These are phyloP conservation scores for Microdon myrmicae DNA, from an alignment of 2,888 invertebrate genomes.

Conservation along the genomic window DNA sequence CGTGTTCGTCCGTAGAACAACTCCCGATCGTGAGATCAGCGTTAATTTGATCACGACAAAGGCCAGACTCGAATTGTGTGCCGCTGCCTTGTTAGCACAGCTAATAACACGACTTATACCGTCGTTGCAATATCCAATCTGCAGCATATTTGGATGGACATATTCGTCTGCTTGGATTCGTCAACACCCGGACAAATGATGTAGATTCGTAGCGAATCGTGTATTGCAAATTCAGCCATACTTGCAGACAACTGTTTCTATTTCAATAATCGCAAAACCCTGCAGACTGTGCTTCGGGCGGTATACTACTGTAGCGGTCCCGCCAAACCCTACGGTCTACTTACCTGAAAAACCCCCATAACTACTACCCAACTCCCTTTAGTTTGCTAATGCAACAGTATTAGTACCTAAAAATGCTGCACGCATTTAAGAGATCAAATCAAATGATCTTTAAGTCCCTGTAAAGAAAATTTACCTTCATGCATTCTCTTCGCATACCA, in stretches of 20 bases:
- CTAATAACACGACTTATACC: not conserved
- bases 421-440: too few relatives aligned
- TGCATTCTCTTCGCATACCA: too few relatives aligned
- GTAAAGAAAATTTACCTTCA: too few relatives aligned
- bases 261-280: not conserved
- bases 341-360: too few relatives aligned
- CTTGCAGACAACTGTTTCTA: not conserved
- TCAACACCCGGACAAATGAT: constrained; percentile 16
- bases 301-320: too few relatives aligned
- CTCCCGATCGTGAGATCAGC: constrained; percentile 3
- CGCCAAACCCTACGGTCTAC: too few relatives aligned
- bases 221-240: not conserved
- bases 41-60: constrained; percentile 9
- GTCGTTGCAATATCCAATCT: not conserved
- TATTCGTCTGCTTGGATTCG: constrained; percentile 24
- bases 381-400: too few relatives aligned
- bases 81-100: constrained; percentile 6
- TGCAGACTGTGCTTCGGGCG: constrained; percentile 1
- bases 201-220: too few relatives aligned
- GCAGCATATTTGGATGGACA: constrained; percentile 19
- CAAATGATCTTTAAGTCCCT: too few relatives aligned
- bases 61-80: constrained; percentile 12
- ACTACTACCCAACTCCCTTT: too few relatives aligned
- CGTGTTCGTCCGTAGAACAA: constrained; percentile 11
- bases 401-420: too few relatives aligned